phyloP scores from a whole-genome alignment of 2,797 vertebrate species.

The Myotis findleyi region DNA sequence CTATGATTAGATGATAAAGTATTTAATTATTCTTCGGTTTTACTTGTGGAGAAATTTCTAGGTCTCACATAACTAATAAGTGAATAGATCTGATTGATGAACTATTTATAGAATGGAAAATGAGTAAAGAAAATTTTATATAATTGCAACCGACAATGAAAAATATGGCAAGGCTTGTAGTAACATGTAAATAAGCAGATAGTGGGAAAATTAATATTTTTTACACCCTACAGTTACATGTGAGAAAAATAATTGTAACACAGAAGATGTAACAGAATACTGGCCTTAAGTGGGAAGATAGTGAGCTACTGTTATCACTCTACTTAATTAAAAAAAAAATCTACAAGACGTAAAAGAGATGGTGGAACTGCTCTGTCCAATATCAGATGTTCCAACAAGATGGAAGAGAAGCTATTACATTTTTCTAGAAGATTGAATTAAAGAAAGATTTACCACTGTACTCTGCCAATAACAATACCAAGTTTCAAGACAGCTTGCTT shows the following conservation, averaged over 20 bases:
- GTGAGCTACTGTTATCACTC: background rate
- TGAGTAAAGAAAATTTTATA: background rate
- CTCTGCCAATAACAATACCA: background rate
- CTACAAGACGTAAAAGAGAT: background rate
- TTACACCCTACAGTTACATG: background rate
- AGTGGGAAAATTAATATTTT: background rate
- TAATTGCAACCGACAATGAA: background rate
- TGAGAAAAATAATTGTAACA: slow-evolving; percentile 33
- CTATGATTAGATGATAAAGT: background rate
- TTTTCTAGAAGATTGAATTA: slow-evolving; percentile 6
- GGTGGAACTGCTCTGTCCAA: background rate
- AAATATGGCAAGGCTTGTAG: background rate
- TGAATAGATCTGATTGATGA: background rate
- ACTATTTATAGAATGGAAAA: background rate
- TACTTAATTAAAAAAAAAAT: background rate
- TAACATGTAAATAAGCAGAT: background rate
- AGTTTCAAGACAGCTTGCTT: background rate
- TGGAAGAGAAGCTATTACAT: background rate
- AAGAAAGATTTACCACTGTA: background rate
- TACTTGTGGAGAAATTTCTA: background rate
- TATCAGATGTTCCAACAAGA: slow-evolving; percentile 51
- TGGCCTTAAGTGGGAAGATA: background rate
- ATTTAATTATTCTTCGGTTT: background rate
- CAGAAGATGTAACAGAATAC: background rate
- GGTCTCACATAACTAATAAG: background rate